Evolutionary conservation across 2,797 vertebrate species (phyloP).

Genomic region (Micropoecilia bifurca): DNA sequence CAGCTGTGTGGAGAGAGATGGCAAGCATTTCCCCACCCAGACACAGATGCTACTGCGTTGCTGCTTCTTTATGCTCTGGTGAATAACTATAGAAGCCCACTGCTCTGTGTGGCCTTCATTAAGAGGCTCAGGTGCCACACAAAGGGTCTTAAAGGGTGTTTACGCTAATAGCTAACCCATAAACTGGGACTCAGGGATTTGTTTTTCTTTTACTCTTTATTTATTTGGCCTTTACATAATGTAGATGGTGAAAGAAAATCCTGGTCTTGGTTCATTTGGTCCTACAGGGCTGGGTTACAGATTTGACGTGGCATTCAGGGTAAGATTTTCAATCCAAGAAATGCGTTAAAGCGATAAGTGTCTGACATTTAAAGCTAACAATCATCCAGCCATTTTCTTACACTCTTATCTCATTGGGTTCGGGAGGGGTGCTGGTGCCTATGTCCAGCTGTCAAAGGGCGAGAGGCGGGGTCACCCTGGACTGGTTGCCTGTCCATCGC

Average conservation of each 20-base stretch:
- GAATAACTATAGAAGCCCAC: constrained; percentile 65
- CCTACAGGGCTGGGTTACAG: background rate
- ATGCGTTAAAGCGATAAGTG: background rate
- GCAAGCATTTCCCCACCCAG: constrained; percentile 56
- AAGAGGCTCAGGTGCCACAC: constrained; percentile 63
- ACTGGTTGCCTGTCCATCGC: too few species aligned
- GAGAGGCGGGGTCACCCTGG: too few species aligned
- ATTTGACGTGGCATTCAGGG: background rate
- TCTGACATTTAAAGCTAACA: background rate
- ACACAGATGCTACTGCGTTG: constrained; percentile 56
- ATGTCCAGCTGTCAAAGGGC: too few species aligned
- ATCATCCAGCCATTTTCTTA: too few species aligned
- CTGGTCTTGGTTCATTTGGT: background rate
- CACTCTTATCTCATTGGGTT: too few species aligned
- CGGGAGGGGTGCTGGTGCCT: too few species aligned
- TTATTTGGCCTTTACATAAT: background rate
- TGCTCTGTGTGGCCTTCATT: constrained; percentile 52
- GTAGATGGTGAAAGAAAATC: background rate
- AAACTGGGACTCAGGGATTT: background rate
- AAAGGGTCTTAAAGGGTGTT: constrained; percentile 15
- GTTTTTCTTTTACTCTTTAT: constrained; percentile 4
- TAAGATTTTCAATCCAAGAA: background rate
- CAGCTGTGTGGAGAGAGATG: constrained; percentile 64
- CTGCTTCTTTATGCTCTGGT: constrained; percentile 57
- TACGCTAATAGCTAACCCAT: constrained; percentile 5